Conservation (phyloP, 2,888 invertebrate species). For the Polymixis flavicincta region DNA sequence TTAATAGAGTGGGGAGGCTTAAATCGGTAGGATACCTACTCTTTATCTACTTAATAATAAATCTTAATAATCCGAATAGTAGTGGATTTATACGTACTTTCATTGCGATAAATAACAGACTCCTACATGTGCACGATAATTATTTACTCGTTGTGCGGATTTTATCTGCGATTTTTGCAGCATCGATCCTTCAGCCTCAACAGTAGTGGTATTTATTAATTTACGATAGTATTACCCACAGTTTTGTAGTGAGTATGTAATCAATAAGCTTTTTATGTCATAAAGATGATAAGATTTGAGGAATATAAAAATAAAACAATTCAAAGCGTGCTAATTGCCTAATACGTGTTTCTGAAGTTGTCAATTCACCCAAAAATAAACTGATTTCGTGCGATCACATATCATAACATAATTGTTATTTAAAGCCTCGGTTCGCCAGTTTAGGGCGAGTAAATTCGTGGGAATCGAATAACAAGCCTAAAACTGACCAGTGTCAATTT, state of each 20-base stretch:
- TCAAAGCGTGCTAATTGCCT: no score
- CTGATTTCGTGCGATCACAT: no score
- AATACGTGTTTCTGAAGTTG: no score
- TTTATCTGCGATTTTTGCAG: not conserved
- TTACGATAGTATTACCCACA: not conserved
- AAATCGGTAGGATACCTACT: not conserved
- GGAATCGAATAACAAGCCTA: no score
- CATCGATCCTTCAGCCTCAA: conserved; percentile 3
- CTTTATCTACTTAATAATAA: not conserved
- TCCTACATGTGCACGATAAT: not conserved
- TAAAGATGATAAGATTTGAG: conserved; percentile 1
- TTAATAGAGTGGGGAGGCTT: not conserved
- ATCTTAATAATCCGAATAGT: not conserved
- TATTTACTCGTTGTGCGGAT: no score
- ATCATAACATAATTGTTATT: no score
- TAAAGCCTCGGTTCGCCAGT: no score
- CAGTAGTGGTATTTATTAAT: conserved; percentile 6
- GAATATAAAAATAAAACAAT: not conserved
- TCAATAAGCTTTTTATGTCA: not conserved
- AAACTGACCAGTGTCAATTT: no score
- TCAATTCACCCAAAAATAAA: no score
- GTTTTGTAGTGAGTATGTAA: not conserved
- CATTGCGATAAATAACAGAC: not conserved
- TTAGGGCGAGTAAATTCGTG: no score
- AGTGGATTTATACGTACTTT: not conserved